Evolutionary conservation across 1,140 invertebrate genomes (phyloP).

Genomic region (Pachyrhynchus sulphureomaculatus): DNA sequence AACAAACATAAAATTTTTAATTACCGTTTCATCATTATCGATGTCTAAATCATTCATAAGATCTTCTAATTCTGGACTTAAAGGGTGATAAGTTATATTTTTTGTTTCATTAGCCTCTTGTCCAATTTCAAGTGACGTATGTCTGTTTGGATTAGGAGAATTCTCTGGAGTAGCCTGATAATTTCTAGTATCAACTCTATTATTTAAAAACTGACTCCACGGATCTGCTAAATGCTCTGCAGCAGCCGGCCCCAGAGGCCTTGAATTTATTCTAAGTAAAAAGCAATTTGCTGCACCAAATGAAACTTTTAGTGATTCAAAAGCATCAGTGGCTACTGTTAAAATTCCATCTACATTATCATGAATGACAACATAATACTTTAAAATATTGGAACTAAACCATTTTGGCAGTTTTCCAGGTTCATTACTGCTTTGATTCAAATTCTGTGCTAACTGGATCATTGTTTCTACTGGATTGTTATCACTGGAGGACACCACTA

Average conservation of each 20-base stretch:
- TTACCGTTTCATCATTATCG: slow-evolving; percentile 26
- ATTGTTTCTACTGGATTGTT: slow-evolving; percentile 78
- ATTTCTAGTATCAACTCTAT: slow-evolving; percentile 35
- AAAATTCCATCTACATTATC: slow-evolving; percentile 32
- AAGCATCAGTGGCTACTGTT: slow-evolving; percentile 68
- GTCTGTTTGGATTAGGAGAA: slow-evolving; percentile 34
- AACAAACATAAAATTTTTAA: too few relatives aligned
- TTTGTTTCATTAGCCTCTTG: slow-evolving; percentile 50
- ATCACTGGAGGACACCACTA: slow-evolving; percentile 82
- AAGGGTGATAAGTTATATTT: slow-evolving; percentile 59
- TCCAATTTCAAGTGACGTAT: slow-evolving; percentile 51
- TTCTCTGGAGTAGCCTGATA: slow-evolving; percentile 33
- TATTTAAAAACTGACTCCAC: slow-evolving; percentile 71
- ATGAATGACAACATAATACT: slow-evolving; percentile 82
- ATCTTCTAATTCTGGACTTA: slow-evolving; percentile 60
- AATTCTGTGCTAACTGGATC: slow-evolving; percentile 72
- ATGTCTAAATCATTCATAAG: slow-evolving; percentile 24
- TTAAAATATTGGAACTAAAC: slow-evolving; percentile 83
- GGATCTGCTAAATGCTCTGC: slow-evolving; percentile 71
- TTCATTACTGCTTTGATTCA: slow-evolving; percentile 68
- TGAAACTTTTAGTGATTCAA: slow-evolving; percentile 79
- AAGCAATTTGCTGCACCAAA: slow-evolving; percentile 86
- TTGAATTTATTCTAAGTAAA: slow-evolving; percentile 84
- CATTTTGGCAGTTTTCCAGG: slow-evolving; percentile 84
- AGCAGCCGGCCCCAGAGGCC: slow-evolving; percentile 58